These are phyloP conservation scores for Fragariocoptes setiger DNA, from an alignment of 1,140 invertebrate genomes.

Conservation along the genomic window DNA sequence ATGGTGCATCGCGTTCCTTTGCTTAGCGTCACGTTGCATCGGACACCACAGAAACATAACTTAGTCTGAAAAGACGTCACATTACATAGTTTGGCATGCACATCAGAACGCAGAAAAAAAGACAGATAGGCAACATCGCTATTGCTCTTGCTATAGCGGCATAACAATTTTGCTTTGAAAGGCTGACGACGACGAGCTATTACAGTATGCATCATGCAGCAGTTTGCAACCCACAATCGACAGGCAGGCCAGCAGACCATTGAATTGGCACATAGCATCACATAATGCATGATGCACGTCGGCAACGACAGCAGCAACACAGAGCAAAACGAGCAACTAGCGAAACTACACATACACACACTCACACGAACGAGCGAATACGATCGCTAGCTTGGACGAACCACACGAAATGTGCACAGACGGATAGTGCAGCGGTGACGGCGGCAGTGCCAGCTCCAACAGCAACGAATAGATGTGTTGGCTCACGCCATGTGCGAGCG, in stretches of 20 bases:
- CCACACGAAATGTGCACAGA: not conserved
- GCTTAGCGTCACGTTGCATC: too few relatives aligned
- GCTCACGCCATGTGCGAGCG: not conserved
- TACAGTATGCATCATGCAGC: not conserved
- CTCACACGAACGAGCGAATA: too few relatives aligned
- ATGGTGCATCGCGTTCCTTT: too few relatives aligned
- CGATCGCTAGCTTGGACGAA: not conserved
- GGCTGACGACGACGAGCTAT: not conserved
- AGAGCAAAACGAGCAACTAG: not conserved
- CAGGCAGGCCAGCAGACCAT: not conserved
- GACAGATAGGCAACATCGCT: not conserved
- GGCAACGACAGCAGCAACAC: not conserved
- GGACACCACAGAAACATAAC: too few relatives aligned
- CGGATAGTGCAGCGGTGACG: not conserved
- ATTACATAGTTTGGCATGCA: too few relatives aligned
- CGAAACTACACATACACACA: too few relatives aligned
- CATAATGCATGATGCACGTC: too few relatives aligned
- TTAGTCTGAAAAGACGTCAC: too few relatives aligned
- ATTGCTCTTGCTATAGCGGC: not conserved
- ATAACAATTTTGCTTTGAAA: not conserved
- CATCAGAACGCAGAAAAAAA: too few relatives aligned
- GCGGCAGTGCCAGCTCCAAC: not conserved
- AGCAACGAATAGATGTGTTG: not conserved
- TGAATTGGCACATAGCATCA: too few relatives aligned
- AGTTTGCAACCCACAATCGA: not conserved